Percentiles rank a stretch among this genome's conserved stretches.
Conservation (phyloP, 1,140 invertebrate genomes). For the Lutraria rhynchaena region DNA sequence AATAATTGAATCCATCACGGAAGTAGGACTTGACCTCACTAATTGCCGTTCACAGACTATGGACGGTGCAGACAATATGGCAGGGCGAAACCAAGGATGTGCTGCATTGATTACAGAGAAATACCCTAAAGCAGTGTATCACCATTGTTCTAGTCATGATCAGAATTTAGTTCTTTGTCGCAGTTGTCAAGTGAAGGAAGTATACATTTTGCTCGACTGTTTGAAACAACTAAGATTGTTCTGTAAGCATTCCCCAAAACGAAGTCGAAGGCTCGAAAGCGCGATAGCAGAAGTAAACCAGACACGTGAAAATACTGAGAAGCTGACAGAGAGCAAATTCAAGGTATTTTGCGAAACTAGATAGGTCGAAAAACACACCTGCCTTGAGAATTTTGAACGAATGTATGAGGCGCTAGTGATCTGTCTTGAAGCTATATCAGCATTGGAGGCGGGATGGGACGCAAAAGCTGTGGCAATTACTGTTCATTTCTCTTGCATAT, state of each 20-base stretch:
- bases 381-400: slow-evolving; percentile 51
- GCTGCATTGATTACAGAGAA: slow-evolving; percentile 42
- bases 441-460: slow-evolving; percentile 49
- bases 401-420: slow-evolving; percentile 52
- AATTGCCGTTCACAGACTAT: slow-evolving; percentile 62
- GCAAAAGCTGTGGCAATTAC: slow-evolving; percentile 31
- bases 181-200: slow-evolving; percentile 61
- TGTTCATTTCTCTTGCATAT: slow-evolving; percentile 1
- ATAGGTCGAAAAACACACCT: slow-evolving; percentile 60
- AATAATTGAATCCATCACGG: slow-evolving; percentile 45
- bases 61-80: slow-evolving; percentile 63
- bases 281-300: slow-evolving; percentile 50
- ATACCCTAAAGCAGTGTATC: slow-evolving; percentile 56
- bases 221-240: slow-evolving; percentile 62
- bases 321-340: slow-evolving; percentile 40
- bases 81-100: slow-evolving; percentile 50
- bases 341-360: slow-evolving; percentile 59
- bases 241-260: slow-evolving; percentile 64
- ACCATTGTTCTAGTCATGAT: slow-evolving; percentile 62
- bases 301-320: not conserved
- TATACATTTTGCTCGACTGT: slow-evolving; percentile 57
- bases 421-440: slow-evolving; percentile 52
- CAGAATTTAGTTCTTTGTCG: slow-evolving; percentile 60
- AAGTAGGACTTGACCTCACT: slow-evolving; percentile 31
- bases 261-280: slow-evolving; percentile 48